A percentile compares a stretch with the other conserved stretches of the same genome.
Evolutionary conservation across 2,888 invertebrate species (phyloP).

Genomic region (Drosophila limbata): DNA sequence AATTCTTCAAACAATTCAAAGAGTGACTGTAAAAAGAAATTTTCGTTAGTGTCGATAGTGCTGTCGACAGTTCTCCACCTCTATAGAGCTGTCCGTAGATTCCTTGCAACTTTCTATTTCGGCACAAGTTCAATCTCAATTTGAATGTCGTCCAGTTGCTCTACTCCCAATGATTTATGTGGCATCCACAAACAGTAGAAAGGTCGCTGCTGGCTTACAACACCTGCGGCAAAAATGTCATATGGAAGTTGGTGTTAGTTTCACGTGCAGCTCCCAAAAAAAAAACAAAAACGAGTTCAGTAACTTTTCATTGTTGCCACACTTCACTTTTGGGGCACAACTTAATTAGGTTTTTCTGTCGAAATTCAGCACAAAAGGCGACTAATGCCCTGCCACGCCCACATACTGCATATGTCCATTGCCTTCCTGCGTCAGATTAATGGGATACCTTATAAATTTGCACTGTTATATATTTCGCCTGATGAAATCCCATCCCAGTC

Average conservation of each 20-base stretch:
- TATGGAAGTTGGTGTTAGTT: constrained; percentile 23
- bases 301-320: constrained; percentile 11
- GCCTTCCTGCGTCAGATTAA: constrained; percentile 33
- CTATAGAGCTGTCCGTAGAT: too few species aligned
- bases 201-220: constrained; percentile 66
- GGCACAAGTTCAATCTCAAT: constrained; percentile 41
- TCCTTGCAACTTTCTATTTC: constrained; percentile 55
- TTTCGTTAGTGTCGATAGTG: too few species aligned
- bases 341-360: constrained; percentile 72
- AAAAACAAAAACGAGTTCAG: constrained; percentile 7
- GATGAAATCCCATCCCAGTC: constrained; percentile 33
- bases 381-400: constrained; percentile 71
- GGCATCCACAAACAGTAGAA: constrained; percentile 58
- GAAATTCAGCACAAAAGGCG: constrained; percentile 54
- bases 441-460: constrained; percentile 48
- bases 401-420: constrained; percentile 9
- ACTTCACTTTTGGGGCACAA: constrained; percentile 25
- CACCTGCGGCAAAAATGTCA: constrained; percentile 50
- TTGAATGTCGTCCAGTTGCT: constrained; percentile 29
- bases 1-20: too few species aligned
- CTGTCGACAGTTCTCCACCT: too few species aligned
- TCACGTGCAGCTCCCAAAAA: constrained; percentile 13
- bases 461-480: constrained; percentile 51
- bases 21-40: too few species aligned
- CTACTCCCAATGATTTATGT: constrained; percentile 69